Percentiles rank a stretch among this genome's conserved stretches.
These are phyloP conservation scores for Scophthalmus maximus DNA, from an alignment of 2,113 vertebrate species.

Conservation along the genomic window DNA sequence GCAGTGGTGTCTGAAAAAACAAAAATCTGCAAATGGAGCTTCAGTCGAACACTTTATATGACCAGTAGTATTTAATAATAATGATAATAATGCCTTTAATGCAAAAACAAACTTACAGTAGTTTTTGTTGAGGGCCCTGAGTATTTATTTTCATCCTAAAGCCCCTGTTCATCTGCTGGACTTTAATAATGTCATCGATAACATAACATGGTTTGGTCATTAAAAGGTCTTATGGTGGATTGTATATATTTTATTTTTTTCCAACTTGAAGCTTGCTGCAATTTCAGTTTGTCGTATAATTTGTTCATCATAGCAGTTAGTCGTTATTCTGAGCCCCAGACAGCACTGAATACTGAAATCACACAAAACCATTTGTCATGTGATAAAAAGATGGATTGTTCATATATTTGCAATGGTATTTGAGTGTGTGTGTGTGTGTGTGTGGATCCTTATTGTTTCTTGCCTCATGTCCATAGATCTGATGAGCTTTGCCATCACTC, in stretches of 20 bases:
- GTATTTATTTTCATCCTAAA: no score
- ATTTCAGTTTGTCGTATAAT: conserved; percentile 14
- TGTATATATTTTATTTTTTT: background rate
- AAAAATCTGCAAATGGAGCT: no score
- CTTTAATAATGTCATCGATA: background rate
- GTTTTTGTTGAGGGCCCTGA: no score
- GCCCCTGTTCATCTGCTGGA: no score
- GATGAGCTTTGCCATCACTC: conserved; percentile 38
- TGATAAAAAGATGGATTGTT: background rate
- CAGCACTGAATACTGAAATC: conserved; percentile 37
- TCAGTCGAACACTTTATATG: no score
- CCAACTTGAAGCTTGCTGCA: background rate
- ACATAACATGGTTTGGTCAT: background rate
- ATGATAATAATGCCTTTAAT: no score
- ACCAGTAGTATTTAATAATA: no score
- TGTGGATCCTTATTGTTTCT: conserved; percentile 11
- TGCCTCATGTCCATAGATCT: conserved; percentile 2
- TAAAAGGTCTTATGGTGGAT: background rate
- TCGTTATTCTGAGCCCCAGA: conserved; percentile 54
- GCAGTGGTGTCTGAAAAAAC: no score
- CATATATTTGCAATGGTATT: conserved; percentile 61
- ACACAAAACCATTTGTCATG: conserved; percentile 49
- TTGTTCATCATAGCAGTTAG: conserved; percentile 41
- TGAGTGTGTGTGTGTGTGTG: conserved; percentile 22
- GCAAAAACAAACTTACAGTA: no score